Conservation (phyloP, 2,797 vertebrate genomes). For the Darevskia mixta region DNA sequence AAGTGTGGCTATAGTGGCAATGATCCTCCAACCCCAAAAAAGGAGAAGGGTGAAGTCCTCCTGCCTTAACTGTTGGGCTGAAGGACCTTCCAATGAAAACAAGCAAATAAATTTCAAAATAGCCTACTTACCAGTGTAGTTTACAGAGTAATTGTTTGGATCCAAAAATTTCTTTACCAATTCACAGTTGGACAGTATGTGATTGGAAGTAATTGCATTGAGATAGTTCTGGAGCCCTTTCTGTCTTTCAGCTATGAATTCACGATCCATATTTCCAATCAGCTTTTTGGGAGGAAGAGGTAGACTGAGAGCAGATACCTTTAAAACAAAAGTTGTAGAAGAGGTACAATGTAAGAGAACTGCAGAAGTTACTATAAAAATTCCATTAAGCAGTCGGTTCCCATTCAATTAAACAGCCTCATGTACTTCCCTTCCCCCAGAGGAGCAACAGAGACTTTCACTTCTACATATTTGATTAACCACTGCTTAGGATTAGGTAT, state of each 20-base stretch:
- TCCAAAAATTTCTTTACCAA: conserved; percentile 96
- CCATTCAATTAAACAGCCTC: neutral
- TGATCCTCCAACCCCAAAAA: neutral
- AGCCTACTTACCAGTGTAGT: conserved; percentile 90
- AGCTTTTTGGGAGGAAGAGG: conserved; percentile 97
- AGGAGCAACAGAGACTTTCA: neutral
- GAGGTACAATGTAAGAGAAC: neutral
- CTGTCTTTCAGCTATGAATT: conserved; percentile 97
- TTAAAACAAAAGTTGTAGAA: conserved; percentile 60
- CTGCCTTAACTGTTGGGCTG: neutral
- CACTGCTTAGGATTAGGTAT: neutral
- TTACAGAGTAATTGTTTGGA: conserved; percentile 93
- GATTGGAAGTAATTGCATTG: conserved; percentile 92
- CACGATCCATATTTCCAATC: conserved; percentile 97
- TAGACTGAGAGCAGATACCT: conserved; percentile 92
- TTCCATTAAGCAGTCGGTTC: neutral
- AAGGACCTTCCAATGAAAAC: too few species aligned
- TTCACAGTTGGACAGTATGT: conserved; percentile 89
- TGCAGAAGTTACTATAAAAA: neutral
- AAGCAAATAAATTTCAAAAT: neutral
- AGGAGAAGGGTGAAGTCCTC: neutral
- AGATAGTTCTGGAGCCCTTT: conserved; percentile 94
- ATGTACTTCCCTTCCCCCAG: too few species aligned
- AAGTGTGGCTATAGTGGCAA: neutral
- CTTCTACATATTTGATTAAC: neutral